These are phyloP conservation scores for Alectura lathami DNA, from an alignment of 2,113 vertebrate species.

Conservation along the genomic window DNA sequence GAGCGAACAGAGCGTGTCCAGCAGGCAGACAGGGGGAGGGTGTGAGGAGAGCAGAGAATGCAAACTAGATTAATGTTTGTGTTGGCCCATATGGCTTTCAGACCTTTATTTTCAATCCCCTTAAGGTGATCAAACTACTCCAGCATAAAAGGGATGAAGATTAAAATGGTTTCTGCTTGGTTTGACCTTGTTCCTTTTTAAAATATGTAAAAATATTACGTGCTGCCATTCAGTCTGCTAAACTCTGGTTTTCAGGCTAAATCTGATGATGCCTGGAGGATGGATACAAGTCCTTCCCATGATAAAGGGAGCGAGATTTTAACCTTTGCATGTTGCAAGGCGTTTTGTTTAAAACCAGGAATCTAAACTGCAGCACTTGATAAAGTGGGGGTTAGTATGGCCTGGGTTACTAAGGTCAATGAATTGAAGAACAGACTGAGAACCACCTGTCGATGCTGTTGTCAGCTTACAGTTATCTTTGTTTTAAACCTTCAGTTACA, in stretches of 20 bases:
- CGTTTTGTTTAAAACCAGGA: neutral
- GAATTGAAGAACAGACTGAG: neutral
- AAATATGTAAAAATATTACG: neutral
- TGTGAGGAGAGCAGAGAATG: neutral
- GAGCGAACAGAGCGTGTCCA: neutral
- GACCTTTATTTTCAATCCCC: neutral
- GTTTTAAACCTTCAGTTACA: neutral
- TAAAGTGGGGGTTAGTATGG: neutral
- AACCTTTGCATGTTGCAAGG: neutral
- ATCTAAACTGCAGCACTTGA: too few species aligned
- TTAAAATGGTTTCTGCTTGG: neutral
- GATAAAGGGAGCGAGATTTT: neutral
- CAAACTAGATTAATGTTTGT: neutral
- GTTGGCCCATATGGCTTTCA: neutral
- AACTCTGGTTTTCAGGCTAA: neutral
- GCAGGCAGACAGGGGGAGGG: neutral
- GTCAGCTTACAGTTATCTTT: neutral
- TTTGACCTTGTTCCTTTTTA: neutral
- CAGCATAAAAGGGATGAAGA: neutral
- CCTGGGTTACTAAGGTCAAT: neutral
- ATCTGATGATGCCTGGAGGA: neutral
- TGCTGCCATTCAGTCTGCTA: neutral
- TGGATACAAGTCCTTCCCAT: neutral
- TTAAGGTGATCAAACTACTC: neutral
- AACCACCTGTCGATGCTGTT: neutral